Percentiles rank a stretch among this genome's conserved stretches.
phyloP scores from a whole-genome alignment of 2,113 vertebrate species.

The Nothobranchius furzeri region DNA sequence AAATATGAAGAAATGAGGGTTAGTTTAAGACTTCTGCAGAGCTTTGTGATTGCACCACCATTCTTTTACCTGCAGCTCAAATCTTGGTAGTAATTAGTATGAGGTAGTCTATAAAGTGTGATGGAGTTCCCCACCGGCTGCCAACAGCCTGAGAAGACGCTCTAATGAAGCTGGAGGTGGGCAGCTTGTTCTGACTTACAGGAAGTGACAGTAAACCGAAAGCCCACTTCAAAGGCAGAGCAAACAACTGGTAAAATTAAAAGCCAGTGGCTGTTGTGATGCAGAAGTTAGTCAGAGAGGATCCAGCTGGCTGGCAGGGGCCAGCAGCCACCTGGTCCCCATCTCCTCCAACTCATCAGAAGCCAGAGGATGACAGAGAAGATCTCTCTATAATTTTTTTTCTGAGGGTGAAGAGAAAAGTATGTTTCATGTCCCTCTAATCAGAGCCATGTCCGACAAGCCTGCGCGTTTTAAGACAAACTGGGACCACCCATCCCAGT shows the following conservation, averaged over 20 bases:
- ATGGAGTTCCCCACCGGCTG: slow-evolving; percentile 33
- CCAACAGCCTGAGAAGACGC: slow-evolving; percentile 25
- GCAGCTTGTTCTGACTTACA: slow-evolving; percentile 55
- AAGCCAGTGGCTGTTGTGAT: slow-evolving; percentile 63
- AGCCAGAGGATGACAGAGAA: slow-evolving; percentile 70
- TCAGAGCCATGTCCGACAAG: slow-evolving; percentile 75
- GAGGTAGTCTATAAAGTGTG: slow-evolving; percentile 41
- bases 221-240: slow-evolving; percentile 54
- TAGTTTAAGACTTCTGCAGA: neutral
- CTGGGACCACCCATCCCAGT: slow-evolving; percentile 75
- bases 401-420: slow-evolving; percentile 36
- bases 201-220: slow-evolving; percentile 55
- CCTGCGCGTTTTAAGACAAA: slow-evolving; percentile 70
- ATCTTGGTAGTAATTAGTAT: slow-evolving; percentile 22
- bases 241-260: slow-evolving; percentile 65
- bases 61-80: neutral
- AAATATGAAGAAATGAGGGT: too few relatives aligned
- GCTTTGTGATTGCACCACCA: neutral
- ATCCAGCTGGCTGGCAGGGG: slow-evolving; percentile 72
- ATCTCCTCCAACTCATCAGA: slow-evolving; percentile 59
- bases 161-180: slow-evolving; percentile 56
- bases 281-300: slow-evolving; percentile 72
- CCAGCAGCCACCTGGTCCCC: slow-evolving; percentile 71
- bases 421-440: slow-evolving; percentile 74
- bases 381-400: slow-evolving; percentile 56